Evolutionary conservation across 2,113 vertebrate genomes (phyloP), one percentile per base, ranked within the genome.

Genomic region (Trinectes maculatus): DNA sequence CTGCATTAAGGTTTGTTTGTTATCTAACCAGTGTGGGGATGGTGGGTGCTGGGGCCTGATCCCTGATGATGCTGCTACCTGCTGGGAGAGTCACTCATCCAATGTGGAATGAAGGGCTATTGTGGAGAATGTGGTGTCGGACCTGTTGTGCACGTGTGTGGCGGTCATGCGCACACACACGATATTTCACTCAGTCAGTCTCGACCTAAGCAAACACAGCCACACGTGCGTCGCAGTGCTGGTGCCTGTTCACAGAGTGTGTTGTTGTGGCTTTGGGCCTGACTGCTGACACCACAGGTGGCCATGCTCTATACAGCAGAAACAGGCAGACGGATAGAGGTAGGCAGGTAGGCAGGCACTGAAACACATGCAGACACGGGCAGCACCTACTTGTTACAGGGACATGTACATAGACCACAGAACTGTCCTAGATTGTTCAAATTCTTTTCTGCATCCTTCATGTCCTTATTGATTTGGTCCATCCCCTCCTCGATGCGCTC

Each of bases 381-480:
- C 93, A 91, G 92, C 95, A 97, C 92, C 89, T 93, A 93, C 93
- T 94, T 93, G 91, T 94, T 93, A 93, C 93, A 94, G 75, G 93
- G 93, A 91, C 93, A 94, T 77, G 91, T 85, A 87, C 93, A 94
- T 61, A 94, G 86, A 87, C 93, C 93, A 93, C 93, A 94, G 88
- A 93, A 92, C 86, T 93, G 92, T 91, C 93, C 93, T 90, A 94
- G 90, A 92, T 93, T 92, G 87, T 92, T 94, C 92, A 94, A 92
- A 92, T 94, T 94, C 91, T 94, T 94, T 92, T 94, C 93, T 85
- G 93, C 92, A 89, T 94, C 93, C 91, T 98, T 99, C 97, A 99
- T 99, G 96, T 99, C 97, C 95, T 99, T 98, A 95, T 99, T 99
- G 95, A 99, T 99, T 94, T 99, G 97, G 95, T 99, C 97, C 97